Evolutionary conservation across 2,797 vertebrate genomes (phyloP), one percentile per base, ranked within the genome.

Genomic region (Pygocentrus nattereri): DNA sequence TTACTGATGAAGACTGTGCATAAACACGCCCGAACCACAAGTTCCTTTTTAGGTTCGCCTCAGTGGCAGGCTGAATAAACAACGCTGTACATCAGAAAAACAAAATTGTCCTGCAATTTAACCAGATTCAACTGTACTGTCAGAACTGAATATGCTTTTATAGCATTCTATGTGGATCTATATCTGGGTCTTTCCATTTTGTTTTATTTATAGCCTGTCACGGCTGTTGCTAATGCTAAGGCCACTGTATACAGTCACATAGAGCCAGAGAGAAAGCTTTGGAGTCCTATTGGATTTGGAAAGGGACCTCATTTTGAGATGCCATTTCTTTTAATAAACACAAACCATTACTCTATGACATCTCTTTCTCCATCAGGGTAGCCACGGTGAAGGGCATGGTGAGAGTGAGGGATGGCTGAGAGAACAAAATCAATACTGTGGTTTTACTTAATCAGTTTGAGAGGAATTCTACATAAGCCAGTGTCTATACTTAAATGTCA

Each of bases 301-400:
- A 54, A 64, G n/a, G 70, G 56, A 41, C 49, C 71, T 88, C 76
- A 86, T 89, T 91, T 78, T 85, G 78, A 90, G 82, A 82, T 85
- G 84, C 83, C 78, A 86, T 91, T 91, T 88, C 76, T 81, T 70
- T 83, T 54, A 76, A 86, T 91, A 87, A 90, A 89, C 89, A 90
- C 84, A 86, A 88, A 74, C 84, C 80, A 83, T 76, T 76, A 85
- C 84, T 65, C 74, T 25, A 30, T 78, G 47, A 69, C 38, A 82
- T 64, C 47, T 56, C 74, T 73, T 41, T 31, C 30, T 1, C 44
- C 41, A 11, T 52, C 38, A 38, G 41, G 62, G 31, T 69, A 21
- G 56, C 58, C 25, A 56, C n/a, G 41, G 72, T 70, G 44, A 52
- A 67, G 49, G 41, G 52, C 68, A 75, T 58, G 52, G 59, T 15